phyloP scores from a whole-genome alignment of 2,797 vertebrate species.

The Diceros bicornis region DNA sequence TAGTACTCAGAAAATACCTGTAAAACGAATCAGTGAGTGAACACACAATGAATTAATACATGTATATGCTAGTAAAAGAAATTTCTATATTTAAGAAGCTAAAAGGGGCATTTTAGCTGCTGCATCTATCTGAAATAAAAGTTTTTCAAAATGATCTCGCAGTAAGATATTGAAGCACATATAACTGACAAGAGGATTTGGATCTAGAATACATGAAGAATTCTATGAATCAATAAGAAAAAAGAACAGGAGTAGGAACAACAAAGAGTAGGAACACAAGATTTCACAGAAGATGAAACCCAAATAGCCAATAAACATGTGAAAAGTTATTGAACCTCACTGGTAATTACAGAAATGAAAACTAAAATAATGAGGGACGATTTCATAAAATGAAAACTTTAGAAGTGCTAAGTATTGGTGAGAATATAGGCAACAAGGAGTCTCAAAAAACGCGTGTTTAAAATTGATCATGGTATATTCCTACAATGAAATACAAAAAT shows the following conservation, averaged over 20 bases:
- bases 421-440: neutral
- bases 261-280: neutral
- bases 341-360: neutral
- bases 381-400: neutral
- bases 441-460: neutral
- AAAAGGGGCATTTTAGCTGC: neutral
- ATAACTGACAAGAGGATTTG: neutral
- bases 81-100: neutral
- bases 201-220: neutral
- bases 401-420: neutral
- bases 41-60: neutral
- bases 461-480: neutral
- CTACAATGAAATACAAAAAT: neutral
- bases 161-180: neutral
- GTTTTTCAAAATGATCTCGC: neutral
- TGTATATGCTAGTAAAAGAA: neutral
- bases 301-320: neutral
- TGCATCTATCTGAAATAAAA: neutral
- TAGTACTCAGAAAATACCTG: neutral
- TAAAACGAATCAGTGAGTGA: neutral
- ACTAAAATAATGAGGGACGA: neutral
- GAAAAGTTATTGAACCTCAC: neutral
- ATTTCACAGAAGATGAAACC: neutral
- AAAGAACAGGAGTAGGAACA: neutral
- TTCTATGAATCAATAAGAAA: neutral